Percentiles rank a stretch among this genome's conserved stretches.
These are phyloP conservation scores for Clupea harengus DNA, from an alignment of 2,113 vertebrate species.

Conservation along the genomic window DNA sequence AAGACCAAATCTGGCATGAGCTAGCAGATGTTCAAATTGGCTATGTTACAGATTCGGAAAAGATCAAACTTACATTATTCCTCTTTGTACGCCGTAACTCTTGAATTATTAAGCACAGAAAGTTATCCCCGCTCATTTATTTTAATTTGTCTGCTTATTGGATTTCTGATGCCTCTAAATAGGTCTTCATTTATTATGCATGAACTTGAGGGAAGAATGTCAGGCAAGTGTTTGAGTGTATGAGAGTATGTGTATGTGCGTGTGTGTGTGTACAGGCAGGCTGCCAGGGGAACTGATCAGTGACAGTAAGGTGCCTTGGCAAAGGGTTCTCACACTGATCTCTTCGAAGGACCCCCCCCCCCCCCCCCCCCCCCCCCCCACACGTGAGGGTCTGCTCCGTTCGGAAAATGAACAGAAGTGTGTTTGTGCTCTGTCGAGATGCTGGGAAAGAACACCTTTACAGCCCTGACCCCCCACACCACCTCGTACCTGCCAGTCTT, in stretches of 20 bases:
- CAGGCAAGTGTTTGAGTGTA: constrained; percentile 29
- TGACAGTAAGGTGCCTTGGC: background rate
- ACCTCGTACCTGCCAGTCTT: constrained; percentile 30
- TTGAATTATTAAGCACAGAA: constrained; percentile 39
- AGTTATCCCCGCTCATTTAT: constrained; percentile 51
- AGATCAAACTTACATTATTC: constrained; percentile 25
- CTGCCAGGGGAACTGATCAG: background rate
- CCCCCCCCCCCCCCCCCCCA: background rate
- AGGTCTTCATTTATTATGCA: constrained; percentile 52
- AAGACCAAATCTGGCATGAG: constrained; percentile 3
- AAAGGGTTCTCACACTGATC: background rate
- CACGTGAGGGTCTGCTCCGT: background rate
- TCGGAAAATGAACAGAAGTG: background rate
- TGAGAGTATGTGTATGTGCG: background rate
- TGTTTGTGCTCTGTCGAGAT: constrained; percentile 22
- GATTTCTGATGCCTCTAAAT: constrained; percentile 53
- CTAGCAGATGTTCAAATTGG: constrained; percentile 33
- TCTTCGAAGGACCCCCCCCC: background rate
- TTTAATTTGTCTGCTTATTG: constrained; percentile 57
- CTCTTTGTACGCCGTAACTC: constrained; percentile 19
- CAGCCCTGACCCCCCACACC: constrained; percentile 3
- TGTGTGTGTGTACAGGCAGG: background rate
- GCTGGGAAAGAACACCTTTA: constrained; percentile 27
- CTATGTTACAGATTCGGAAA: constrained; percentile 23
- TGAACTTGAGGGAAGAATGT: constrained; percentile 44